These are phyloP conservation scores for Caenorhabditis becei DNA, from an alignment of 2,888 invertebrate genomes.

Conservation along the genomic window DNA sequence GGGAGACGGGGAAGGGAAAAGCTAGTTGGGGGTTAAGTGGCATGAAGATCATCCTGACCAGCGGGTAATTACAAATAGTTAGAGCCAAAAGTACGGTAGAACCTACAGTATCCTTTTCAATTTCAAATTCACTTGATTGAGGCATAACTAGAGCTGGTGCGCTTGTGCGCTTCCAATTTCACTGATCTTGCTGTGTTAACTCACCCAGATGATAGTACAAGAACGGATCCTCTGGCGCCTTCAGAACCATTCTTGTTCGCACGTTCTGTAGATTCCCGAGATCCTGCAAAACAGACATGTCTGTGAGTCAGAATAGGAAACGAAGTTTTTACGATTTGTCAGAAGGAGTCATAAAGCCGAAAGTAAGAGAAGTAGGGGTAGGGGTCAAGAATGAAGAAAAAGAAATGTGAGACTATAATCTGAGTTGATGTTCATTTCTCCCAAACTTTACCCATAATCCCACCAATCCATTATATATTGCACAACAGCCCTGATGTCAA, in stretches of 20 bases:
- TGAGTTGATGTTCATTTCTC: too few relatives aligned
- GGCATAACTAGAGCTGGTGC: too few relatives aligned
- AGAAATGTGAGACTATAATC: too few relatives aligned
- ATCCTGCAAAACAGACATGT: neutral
- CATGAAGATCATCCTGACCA: too few relatives aligned
- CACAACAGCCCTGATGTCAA: too few relatives aligned
- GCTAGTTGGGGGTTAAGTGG: neutral
- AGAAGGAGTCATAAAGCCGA: neutral
- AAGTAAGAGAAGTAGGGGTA: neutral
- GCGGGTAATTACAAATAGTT: too few relatives aligned
- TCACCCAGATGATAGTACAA: conserved; percentile 49
- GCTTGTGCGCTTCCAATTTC: too few relatives aligned
- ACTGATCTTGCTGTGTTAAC: conserved; percentile 1
- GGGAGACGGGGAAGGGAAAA: neutral
- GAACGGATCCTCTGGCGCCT: conserved; percentile 58
- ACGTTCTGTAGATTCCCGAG: neutral
- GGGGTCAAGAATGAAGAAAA: too few relatives aligned
- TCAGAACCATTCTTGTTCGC: conserved; percentile 37
- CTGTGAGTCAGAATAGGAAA: neutral
- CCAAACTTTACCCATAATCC: too few relatives aligned
- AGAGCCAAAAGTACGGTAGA: too few relatives aligned
- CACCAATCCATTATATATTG: too few relatives aligned
- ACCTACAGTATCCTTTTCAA: neutral
- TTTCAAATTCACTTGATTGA: too few relatives aligned
- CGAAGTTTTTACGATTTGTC: neutral